phyloP scores from a whole-genome alignment of 2,888 invertebrate species.

The Microchrysa polita region DNA sequence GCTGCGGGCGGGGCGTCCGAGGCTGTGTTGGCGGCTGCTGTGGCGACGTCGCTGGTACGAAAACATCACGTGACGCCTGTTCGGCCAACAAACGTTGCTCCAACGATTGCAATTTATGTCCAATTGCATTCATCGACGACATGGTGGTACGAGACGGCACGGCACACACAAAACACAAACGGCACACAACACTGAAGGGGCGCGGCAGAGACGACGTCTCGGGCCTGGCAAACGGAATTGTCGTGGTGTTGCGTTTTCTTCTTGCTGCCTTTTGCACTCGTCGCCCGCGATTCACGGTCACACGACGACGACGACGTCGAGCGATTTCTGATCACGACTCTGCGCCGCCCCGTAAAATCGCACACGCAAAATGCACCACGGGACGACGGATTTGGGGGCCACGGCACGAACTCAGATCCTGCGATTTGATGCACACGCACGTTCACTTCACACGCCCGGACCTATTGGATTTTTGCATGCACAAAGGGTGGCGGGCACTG shows the following conservation, averaged over 20 bases:
- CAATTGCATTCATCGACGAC: slow-evolving; percentile 74
- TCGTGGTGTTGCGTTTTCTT: not conserved
- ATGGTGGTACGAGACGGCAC: slow-evolving; percentile 1
- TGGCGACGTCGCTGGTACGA: slow-evolving; percentile 60
- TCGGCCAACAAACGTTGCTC: slow-evolving; percentile 77
- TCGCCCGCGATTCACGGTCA: slow-evolving; percentile 19
- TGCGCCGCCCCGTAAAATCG: not conserved
- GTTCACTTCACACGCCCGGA: slow-evolving; percentile 6
- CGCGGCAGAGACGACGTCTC: too few relatives aligned
- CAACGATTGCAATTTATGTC: slow-evolving; percentile 78
- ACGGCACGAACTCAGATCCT: too few relatives aligned
- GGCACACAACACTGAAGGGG: slow-evolving; percentile 6
- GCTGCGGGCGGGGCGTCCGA: slow-evolving; percentile 69
- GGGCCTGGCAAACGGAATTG: not conserved
- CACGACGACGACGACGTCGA: slow-evolving; percentile 20
- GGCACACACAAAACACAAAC: not conserved
- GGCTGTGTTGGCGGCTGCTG: slow-evolving; percentile 63
- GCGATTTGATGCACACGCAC: slow-evolving; percentile 5
- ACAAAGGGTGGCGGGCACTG: slow-evolving; percentile 16
- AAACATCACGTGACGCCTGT: slow-evolving; percentile 65
- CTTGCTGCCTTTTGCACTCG: too few relatives aligned
- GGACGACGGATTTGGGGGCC: too few relatives aligned
- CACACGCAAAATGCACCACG: slow-evolving; percentile 1
- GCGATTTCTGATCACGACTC: slow-evolving; percentile 28
- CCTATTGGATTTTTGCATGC: slow-evolving; percentile 14